A percentile compares a stretch with the other conserved stretches of the same genome.
These are phyloP conservation scores for Carlito syrichta DNA, from an alignment of 2,113 vertebrate genomes.

Conservation along the genomic window DNA sequence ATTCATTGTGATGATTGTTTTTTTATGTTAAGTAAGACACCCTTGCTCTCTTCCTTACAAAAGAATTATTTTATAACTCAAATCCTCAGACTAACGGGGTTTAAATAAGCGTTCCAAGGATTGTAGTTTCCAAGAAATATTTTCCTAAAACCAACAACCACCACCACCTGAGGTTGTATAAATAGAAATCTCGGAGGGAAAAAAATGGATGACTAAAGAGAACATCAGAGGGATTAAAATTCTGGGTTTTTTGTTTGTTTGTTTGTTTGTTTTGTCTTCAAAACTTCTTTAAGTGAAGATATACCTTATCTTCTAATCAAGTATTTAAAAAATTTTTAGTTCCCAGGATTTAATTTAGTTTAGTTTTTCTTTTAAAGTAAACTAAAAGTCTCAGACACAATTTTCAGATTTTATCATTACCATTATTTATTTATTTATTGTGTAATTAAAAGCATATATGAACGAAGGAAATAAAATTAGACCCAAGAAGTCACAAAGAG, in stretches of 20 bases:
- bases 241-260: not conserved
- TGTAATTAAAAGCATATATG: not conserved
- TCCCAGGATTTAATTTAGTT: not conserved
- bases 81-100: not conserved
- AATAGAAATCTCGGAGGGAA: not conserved
- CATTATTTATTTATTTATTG: not conserved
- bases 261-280: not conserved
- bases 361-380: not conserved
- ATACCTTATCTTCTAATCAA: not conserved
- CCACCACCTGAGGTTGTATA: not conserved
- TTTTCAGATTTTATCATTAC: not conserved
- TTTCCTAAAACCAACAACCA: not conserved
- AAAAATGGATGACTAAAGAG: not conserved
- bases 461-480: not conserved
- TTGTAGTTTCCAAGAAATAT: not conserved
- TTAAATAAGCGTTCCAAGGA: not conserved
- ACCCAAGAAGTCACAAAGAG: not conserved
- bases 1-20: not conserved
- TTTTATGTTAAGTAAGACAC: not conserved
- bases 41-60: not conserved
- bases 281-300: not conserved
- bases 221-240: not conserved
- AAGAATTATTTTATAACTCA: not conserved
- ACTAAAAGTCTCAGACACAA: not conserved
- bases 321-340: not conserved